A percentile compares a stretch with the other conserved stretches of the same genome.
These are phyloP conservation scores for Hipposideros larvatus DNA, from an alignment of 2,797 vertebrate genomes.

Conservation along the genomic window DNA sequence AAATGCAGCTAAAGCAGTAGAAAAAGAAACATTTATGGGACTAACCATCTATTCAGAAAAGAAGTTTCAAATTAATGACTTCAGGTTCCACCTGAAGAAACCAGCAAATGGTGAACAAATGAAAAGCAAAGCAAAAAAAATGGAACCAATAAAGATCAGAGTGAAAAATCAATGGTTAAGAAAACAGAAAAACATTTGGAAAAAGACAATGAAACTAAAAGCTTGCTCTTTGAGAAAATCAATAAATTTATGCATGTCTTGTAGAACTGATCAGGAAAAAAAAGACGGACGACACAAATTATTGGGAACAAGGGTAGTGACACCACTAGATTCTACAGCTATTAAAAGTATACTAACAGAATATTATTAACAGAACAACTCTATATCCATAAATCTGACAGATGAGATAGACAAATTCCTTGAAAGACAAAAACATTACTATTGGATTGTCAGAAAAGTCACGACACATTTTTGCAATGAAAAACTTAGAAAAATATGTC, in stretches of 20 bases:
- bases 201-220: not conserved
- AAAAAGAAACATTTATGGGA: not conserved
- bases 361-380: not conserved
- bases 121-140: not conserved
- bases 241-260: not conserved
- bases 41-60: not conserved
- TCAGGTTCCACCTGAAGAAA: not conserved
- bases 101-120: not conserved
- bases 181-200: not conserved
- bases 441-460: too few species aligned
- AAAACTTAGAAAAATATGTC: too few species aligned
- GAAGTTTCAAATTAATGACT: not conserved
- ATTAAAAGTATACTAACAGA: not conserved
- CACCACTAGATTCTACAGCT: not conserved
- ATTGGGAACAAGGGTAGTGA: not conserved
- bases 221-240: not conserved
- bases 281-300: not conserved
- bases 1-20: not conserved
- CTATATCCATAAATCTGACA: not conserved
- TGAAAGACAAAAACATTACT: not conserved
- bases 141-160: not conserved
- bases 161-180: not conserved
- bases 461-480: too few species aligned
- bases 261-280: not conserved
- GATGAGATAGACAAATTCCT: not conserved